These are phyloP conservation scores for Synergus gifuensis DNA, from an alignment of 2,888 invertebrate species.

Conservation along the genomic window DNA sequence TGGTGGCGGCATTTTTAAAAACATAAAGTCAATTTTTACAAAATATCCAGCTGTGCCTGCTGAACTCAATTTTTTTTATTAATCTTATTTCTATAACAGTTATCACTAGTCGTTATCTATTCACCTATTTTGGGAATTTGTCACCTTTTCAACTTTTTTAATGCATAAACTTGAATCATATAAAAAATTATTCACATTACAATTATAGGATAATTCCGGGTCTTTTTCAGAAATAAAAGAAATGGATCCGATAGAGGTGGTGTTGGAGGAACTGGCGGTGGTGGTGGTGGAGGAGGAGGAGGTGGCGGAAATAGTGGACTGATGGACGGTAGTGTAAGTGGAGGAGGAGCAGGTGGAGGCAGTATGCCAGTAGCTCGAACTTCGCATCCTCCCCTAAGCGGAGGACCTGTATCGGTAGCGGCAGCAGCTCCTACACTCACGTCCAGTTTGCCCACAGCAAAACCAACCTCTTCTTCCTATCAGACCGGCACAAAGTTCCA, in stretches of 20 bases:
- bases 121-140: too few relatives aligned
- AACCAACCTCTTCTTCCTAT: slow-evolving; percentile 72
- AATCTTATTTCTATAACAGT: too few relatives aligned
- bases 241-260: slow-evolving; percentile 73
- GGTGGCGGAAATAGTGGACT: slow-evolving; percentile 46
- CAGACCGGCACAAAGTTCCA: slow-evolving; percentile 76
- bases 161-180: too few relatives aligned
- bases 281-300: slow-evolving; percentile 18
- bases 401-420: slow-evolving; percentile 57
- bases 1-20: too few relatives aligned
- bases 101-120: too few relatives aligned
- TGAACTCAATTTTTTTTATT: too few relatives aligned
- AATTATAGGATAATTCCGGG: too few relatives aligned
- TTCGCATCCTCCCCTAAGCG: slow-evolving; percentile 69
- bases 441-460: slow-evolving; percentile 70
- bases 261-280: slow-evolving; percentile 55
- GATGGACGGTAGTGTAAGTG: slow-evolving; percentile 59
- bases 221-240: slow-evolving; percentile 70
- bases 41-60: too few relatives aligned
- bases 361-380: slow-evolving; percentile 71
- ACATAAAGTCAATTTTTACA: too few relatives aligned
- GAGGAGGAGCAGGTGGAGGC: slow-evolving; percentile 54
- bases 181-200: too few relatives aligned
- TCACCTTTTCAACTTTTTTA: too few relatives aligned
- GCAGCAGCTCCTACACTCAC: slow-evolving; percentile 66